Conservation (phyloP, 2,797 vertebrate species). For the Phoeniculus purpureus region DNA sequence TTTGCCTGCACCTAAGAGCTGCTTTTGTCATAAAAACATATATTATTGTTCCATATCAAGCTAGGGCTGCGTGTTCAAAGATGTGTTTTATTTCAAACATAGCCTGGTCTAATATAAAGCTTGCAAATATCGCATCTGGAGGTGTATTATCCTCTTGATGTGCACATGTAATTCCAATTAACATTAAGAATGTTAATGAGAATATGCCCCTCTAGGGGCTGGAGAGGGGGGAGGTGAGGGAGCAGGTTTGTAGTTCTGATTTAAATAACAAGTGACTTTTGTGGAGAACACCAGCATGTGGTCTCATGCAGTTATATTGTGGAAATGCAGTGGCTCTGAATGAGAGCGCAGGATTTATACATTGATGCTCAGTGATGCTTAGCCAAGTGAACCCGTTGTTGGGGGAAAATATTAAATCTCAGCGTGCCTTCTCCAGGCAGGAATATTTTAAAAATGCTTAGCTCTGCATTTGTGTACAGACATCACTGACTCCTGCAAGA, state of each 20-base stretch:
- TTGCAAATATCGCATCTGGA: slow-evolving; percentile 78
- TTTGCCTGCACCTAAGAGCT: not conserved
- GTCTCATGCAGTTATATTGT: slow-evolving; percentile 64
- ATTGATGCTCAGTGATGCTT: slow-evolving; percentile 69
- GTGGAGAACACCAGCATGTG: slow-evolving; percentile 67
- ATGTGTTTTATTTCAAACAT: slow-evolving; percentile 65
- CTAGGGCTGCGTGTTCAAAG: slow-evolving; percentile 10
- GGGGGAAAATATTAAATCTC: slow-evolving; percentile 64
- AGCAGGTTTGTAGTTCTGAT: slow-evolving; percentile 73
- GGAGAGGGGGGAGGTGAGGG: slow-evolving; percentile 30
- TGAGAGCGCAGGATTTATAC: slow-evolving; percentile 58
- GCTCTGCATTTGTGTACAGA: slow-evolving; percentile 28
- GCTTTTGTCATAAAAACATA: not conserved
- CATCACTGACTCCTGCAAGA: not conserved
- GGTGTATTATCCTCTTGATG: slow-evolving; percentile 66
- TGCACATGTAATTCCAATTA: slow-evolving; percentile 80
- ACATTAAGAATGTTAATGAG: slow-evolving; percentile 74
- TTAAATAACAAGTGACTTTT: slow-evolving; percentile 79
- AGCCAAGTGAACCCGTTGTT: slow-evolving; percentile 58
- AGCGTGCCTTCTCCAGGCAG: not conserved
- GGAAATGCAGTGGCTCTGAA: slow-evolving; percentile 60
- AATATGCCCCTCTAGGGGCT: slow-evolving; percentile 65
- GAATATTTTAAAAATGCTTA: slow-evolving; percentile 48
- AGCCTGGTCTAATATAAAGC: slow-evolving; percentile 61
- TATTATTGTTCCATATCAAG: slow-evolving; percentile 14